Evolutionary conservation across 2,888 invertebrate genomes (phyloP).

Genomic region (Epistrophella euchroma): DNA sequence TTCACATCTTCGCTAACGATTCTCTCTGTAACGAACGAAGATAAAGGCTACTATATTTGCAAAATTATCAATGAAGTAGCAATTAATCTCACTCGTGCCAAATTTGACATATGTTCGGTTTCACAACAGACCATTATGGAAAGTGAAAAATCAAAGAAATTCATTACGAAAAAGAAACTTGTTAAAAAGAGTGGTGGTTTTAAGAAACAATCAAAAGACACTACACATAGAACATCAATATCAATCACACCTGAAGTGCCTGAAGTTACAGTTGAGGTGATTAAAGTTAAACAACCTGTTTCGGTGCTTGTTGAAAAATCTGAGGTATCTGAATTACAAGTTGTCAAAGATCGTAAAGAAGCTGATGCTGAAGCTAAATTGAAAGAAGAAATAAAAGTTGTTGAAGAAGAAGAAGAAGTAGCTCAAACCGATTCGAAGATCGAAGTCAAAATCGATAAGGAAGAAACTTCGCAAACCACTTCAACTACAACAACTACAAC

Average conservation of each 20-base stretch:
- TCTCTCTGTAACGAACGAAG: conserved; percentile 86
- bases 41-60: conserved; percentile 92
- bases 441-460: conserved; percentile 44
- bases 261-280: conserved; percentile 80
- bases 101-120: conserved; percentile 88
- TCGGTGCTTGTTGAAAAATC: conserved; percentile 81
- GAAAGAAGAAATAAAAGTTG: conserved; percentile 66
- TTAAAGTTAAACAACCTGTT: conserved; percentile 79
- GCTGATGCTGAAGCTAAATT: conserved; percentile 80
- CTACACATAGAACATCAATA: conserved; percentile 79
- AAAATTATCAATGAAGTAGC: conserved; percentile 95
- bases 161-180: conserved; percentile 84
- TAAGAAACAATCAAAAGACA: conserved; percentile 67
- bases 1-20: conserved; percentile 90
- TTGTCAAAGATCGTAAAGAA: conserved; percentile 83
- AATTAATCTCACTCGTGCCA: conserved; percentile 91
- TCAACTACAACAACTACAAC: conserved; percentile 79
- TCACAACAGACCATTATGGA: conserved; percentile 84
- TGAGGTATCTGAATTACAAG: conserved; percentile 84
- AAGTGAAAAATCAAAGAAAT: conserved; percentile 83
- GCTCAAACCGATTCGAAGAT: conserved; percentile 62
- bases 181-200: conserved; percentile 77
- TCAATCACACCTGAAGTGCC: conserved; percentile 79
- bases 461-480: conserved; percentile 69
- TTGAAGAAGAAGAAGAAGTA: not conserved